Base-by-base conservation (phyloP, 2,888 invertebrate genomes). In the Endotricha flammealis region DNA sequence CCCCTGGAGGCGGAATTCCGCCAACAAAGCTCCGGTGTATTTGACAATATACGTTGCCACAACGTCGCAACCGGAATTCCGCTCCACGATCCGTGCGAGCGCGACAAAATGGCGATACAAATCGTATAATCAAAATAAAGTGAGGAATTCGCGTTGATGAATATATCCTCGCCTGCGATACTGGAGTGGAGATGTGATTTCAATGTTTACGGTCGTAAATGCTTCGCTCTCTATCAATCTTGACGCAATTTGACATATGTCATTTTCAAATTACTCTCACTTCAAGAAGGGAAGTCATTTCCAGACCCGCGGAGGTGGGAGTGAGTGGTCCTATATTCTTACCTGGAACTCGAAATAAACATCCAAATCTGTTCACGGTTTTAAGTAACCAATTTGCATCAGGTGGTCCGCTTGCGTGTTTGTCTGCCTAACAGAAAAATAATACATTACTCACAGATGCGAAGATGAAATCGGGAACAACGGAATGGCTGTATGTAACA, bases 1-100 rank as follows among this genome's bases (percentile, higher is more conserved):
- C 20, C 20, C 20, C 20, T 4, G 20, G 8, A 10, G 7, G 8
- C 11, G 12, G 12, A 12, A 27, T 27, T 27, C 27, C 12, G 27
- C 12, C 12, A 20, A 20, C 22, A 10, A 17, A 22, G 7, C 11
- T n/a, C 10, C 5, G 11, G 13, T 14, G 9, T 10, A 34, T 28
- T 29, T 22, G 29, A 29, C 35, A 35, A 29, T 29, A 29, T 5
- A 16, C 25, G n/a, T 12, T 28, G 27, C 24, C 32, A 14, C 30
- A 12, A 11, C 30, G 20, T 10, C 6, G 22, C 11, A 27, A 29
- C 35, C 35, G 35, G 35, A 29, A 35, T 35, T 35, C 35, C 35
- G 35, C 13, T 23, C 10, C 14, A 22, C 12, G 28, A 22, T 33
- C 12, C 29, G n/a, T n/a, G 3, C 20, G 7, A 12, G 12, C 9